A percentile compares a stretch with the other conserved stretches of the same genome.
phyloP scores from a whole-genome alignment of 2,797 vertebrate species.

The Phrynocephalus vlangalii region DNA sequence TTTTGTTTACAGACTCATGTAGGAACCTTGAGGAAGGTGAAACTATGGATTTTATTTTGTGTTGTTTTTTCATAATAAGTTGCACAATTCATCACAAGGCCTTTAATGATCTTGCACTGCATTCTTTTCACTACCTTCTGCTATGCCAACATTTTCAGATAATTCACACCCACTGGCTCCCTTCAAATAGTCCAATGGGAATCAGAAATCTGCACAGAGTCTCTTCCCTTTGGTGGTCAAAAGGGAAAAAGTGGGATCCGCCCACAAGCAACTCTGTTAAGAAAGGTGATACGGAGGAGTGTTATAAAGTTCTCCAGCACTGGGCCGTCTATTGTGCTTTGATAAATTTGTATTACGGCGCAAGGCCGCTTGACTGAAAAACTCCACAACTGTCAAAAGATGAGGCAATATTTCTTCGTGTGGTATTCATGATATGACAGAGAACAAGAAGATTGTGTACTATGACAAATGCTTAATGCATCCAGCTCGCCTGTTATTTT shows the following conservation, averaged over 20 bases:
- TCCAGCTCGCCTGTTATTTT: conserved; percentile 39
- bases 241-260: conserved; percentile 7
- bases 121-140: conserved; percentile 67
- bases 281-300: conserved; percentile 17
- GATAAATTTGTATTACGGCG: conserved; percentile 20
- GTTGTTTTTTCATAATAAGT: conserved; percentile 68
- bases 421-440: conserved; percentile 21
- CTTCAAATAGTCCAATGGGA: conserved; percentile 38
- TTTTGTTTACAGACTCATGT: conserved; percentile 67
- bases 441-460: conserved; percentile 31
- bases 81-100: conserved; percentile 67
- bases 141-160: conserved; percentile 70
- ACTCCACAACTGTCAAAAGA: conserved; percentile 26
- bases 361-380: conserved; percentile 20
- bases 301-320: not conserved
- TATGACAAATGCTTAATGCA: conserved; percentile 43
- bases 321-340: conserved; percentile 19
- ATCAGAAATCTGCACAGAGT: conserved; percentile 22
- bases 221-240: conserved; percentile 50
- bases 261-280: conserved; percentile 40
- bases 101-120: conserved; percentile 74
- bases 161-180: conserved; percentile 55
- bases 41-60: conserved; percentile 69
- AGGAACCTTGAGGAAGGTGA: conserved; percentile 72
- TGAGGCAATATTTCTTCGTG: conserved; percentile 9